These are phyloP conservation scores for Anodontia alba DNA, from an alignment of 2,888 invertebrate genomes.

Conservation along the genomic window DNA sequence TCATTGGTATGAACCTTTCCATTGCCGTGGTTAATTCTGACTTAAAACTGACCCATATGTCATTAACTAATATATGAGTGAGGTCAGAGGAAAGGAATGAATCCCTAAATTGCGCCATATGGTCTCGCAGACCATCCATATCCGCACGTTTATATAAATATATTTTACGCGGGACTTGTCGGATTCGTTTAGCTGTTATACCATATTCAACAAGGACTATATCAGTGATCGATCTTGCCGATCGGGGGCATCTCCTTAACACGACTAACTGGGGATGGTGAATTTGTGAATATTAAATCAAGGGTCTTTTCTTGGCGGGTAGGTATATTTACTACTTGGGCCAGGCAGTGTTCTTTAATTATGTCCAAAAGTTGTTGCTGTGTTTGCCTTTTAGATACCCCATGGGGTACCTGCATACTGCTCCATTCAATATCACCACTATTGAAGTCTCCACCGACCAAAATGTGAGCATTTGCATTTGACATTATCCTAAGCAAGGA, in stretches of 20 bases:
- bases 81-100: too few relatives aligned
- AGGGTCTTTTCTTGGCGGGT: slow-evolving; percentile 12
- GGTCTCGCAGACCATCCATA: too few relatives aligned
- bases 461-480: slow-evolving; percentile 3
- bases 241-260: slow-evolving; percentile 14
- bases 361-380: slow-evolving; percentile 16
- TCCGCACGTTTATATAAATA: not conserved
- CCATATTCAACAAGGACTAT: slow-evolving; percentile 15
- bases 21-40: not conserved
- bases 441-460: slow-evolving; percentile 21
- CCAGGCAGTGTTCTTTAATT: slow-evolving; percentile 1
- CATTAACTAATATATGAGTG: not conserved
- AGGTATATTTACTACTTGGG: slow-evolving; percentile 6
- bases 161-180: not conserved
- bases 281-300: slow-evolving; percentile 15
- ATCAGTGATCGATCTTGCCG: not conserved
- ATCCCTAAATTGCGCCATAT: not conserved
- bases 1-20: too few relatives aligned
- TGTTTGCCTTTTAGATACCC: too few relatives aligned
- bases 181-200: slow-evolving; percentile 5
- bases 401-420: too few relatives aligned
- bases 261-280: slow-evolving; percentile 6
- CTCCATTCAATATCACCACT: slow-evolving; percentile 11
- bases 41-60: slow-evolving; percentile 9
- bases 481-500: not conserved